phyloP scores from a whole-genome alignment of 1,140 invertebrate species.

The Anastrepha ludens region DNA sequence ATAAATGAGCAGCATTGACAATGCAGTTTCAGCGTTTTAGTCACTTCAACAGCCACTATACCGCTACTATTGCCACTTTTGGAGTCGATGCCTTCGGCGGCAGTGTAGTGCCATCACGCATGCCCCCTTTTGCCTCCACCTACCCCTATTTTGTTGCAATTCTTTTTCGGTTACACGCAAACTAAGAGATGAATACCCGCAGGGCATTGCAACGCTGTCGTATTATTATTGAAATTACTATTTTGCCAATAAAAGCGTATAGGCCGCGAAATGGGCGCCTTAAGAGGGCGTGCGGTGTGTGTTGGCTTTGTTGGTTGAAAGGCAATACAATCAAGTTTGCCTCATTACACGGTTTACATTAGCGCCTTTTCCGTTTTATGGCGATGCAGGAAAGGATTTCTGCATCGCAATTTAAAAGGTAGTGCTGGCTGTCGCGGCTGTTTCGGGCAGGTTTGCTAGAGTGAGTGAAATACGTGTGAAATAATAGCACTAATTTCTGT shows the following conservation, averaged over 20 bases:
- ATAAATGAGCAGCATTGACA: constrained; percentile 49
- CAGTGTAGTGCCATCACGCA: not conserved
- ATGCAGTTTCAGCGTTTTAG: constrained; percentile 28
- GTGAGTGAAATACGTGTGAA: not conserved
- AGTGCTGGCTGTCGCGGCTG: not conserved
- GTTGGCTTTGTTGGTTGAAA: not conserved
- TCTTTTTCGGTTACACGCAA: not conserved
- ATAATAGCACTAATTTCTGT: not conserved
- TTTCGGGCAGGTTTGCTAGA: not conserved
- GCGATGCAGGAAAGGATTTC: not conserved
- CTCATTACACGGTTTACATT: constrained; percentile 44
- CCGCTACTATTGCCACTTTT: constrained; percentile 45
- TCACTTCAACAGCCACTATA: constrained; percentile 6
- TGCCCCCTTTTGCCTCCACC: too few species aligned
- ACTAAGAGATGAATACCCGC: not conserved
- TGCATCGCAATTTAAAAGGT: not conserved
- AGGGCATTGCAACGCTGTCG: not conserved
- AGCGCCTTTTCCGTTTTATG: not conserved
- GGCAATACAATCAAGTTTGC: constrained; percentile 13
- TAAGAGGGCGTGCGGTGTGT: not conserved
- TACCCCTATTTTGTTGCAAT: not conserved
- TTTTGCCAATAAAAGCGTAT: constrained; percentile 31
- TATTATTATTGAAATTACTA: constrained; percentile 44
- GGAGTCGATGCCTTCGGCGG: constrained; percentile 18
- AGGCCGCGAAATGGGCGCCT: not conserved